Conservation (phyloP, 2,797 vertebrate genomes). For the Spea hammondii region DNA sequence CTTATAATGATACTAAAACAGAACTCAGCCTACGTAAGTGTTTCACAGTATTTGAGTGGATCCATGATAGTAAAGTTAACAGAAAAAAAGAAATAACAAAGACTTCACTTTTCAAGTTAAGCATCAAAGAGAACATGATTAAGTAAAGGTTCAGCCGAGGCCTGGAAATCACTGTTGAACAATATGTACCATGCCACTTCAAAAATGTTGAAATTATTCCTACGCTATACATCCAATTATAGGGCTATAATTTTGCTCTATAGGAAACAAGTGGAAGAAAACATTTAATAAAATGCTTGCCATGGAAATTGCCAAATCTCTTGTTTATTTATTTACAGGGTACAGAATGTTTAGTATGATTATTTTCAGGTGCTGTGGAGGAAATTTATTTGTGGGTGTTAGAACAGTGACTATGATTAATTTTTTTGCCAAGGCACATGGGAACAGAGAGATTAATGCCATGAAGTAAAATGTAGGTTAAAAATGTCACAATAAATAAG, state of each 20-base stretch:
- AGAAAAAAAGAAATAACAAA: conserved; percentile 31
- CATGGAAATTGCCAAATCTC: conserved; percentile 2
- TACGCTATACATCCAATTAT: conserved; percentile 22
- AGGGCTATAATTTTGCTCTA: conserved; percentile 41
- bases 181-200: conserved; percentile 33
- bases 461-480: neutral
- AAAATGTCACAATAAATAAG: too few species aligned
- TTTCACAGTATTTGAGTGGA: conserved; percentile 22
- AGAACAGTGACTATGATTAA: neutral
- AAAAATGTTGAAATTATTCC: conserved; percentile 30
- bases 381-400: neutral
- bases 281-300: conserved; percentile 31
- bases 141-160: conserved; percentile 34
- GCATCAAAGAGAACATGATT: conserved; percentile 37
- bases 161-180: conserved; percentile 22
- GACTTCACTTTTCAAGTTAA: conserved; percentile 33
- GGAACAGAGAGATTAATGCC: neutral
- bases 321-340: conserved; percentile 7
- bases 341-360: conserved; percentile 10
- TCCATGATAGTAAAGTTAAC: conserved; percentile 33
- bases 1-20: conserved; percentile 24
- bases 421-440: neutral
- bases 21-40: conserved; percentile 9
- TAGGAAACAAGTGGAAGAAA: conserved; percentile 26
- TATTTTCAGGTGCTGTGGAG: neutral